Conservation (phyloP, 2,113 vertebrate genomes). For the Nycticebus coucang region DNA sequence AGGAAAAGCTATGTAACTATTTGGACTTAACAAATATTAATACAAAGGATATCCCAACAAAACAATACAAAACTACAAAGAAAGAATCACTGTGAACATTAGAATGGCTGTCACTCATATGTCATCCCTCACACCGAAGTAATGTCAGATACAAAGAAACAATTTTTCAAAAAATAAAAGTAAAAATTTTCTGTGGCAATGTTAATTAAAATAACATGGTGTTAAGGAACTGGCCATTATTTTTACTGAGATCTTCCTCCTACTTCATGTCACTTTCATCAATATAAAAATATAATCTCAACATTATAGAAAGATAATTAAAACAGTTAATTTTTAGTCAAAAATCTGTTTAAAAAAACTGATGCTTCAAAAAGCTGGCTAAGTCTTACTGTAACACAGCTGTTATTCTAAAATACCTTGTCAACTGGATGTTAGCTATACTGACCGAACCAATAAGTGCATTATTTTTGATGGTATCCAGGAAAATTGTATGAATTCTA, state of each 20-base stretch:
- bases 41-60: not conserved
- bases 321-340: conserved; percentile 30
- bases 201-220: not conserved
- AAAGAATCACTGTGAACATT: not conserved
- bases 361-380: not conserved
- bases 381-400: not conserved
- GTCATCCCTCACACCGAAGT: not conserved
- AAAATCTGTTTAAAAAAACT: not conserved
- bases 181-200: not conserved
- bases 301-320: not conserved
- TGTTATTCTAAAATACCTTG: not conserved
- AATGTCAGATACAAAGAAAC: not conserved
- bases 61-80: not conserved
- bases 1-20: not conserved
- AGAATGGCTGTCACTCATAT: not conserved
- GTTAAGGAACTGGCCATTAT: not conserved
- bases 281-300: conserved; percentile 17
- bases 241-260: not conserved
- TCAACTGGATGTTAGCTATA: not conserved
- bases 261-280: conserved; percentile 36
- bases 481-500: not conserved
- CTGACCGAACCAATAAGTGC: not conserved
- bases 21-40: not conserved
- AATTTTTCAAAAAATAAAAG: not conserved
- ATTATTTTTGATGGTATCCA: not conserved